Evolutionary conservation across 2,888 invertebrate species (phyloP).

Genomic region (Myopa testacea): DNA sequence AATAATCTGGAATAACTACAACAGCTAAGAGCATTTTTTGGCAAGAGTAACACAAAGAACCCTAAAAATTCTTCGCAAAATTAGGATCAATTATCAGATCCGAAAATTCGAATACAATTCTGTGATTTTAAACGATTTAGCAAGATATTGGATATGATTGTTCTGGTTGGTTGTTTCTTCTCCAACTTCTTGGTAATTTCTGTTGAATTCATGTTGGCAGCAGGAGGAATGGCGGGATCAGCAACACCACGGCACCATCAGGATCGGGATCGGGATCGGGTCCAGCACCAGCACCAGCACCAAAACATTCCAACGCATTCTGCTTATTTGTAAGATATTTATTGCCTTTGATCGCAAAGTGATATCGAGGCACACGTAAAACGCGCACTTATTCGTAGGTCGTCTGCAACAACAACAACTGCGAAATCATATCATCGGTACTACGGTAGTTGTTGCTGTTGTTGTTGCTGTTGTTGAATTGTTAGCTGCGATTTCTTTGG

Average conservation of each 20-base stretch:
- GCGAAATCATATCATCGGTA: constrained; percentile 39
- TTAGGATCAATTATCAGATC: not conserved
- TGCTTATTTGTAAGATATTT: constrained; percentile 70
- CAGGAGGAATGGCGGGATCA: not conserved
- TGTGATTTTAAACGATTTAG: constrained; percentile 10
- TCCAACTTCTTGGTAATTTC: constrained; percentile 8
- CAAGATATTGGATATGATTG: not conserved
- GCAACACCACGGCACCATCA: not conserved
- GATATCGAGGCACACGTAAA: constrained; percentile 67
- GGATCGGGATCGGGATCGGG: constrained; percentile 13
- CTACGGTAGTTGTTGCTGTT: constrained; percentile 8
- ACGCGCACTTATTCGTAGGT: constrained; percentile 53
- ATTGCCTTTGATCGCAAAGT: constrained; percentile 68
- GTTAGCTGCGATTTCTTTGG: constrained; percentile 43
- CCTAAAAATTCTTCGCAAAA: not conserved
- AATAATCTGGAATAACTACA: not conserved
- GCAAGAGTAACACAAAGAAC: not conserved
- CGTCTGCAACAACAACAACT: constrained; percentile 14
- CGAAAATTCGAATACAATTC: not conserved
- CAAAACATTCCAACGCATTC: constrained; percentile 66
- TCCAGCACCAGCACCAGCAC: constrained; percentile 2
- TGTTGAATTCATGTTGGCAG: constrained; percentile 20
- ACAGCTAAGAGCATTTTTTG: not conserved
- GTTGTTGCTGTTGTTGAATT: constrained; percentile 44
- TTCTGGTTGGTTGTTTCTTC: not conserved